These are phyloP conservation scores for Caenorhabditis sinica DNA, from an alignment of 2,888 invertebrate species.

Conservation along the genomic window DNA sequence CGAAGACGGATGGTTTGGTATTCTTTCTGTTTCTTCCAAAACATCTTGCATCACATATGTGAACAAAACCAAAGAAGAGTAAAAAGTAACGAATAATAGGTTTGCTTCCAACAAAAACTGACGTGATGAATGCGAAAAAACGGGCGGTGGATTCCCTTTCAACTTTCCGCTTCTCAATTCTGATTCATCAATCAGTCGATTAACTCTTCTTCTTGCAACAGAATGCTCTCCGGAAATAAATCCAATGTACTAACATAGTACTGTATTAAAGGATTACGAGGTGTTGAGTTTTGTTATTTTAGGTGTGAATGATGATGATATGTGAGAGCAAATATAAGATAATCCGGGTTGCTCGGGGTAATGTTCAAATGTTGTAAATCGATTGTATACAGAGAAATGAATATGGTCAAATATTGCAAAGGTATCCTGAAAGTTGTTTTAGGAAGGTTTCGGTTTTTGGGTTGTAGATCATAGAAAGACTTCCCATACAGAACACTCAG, in stretches of 20 bases:
- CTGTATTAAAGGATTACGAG: neutral
- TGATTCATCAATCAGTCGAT: constrained; percentile 35
- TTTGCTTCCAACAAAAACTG: constrained; percentile 40
- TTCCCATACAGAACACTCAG: too few species aligned
- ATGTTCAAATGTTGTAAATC: neutral
- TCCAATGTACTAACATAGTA: constrained; percentile 28
- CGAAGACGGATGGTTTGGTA: constrained; percentile 46
- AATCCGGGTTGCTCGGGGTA: neutral
- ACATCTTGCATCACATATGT: constrained; percentile 58
- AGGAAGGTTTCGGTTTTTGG: neutral
- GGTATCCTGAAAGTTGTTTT: neutral
- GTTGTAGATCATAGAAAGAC: too few species aligned
- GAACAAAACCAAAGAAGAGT: constrained; percentile 28
- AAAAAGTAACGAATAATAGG: constrained; percentile 35
- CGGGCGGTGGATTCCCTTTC: constrained; percentile 23
- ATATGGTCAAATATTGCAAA: neutral
- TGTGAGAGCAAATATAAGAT: neutral
- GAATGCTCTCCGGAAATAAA: constrained; percentile 20
- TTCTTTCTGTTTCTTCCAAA: constrained; percentile 1
- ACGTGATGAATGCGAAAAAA: constrained; percentile 45
- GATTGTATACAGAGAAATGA: neutral
- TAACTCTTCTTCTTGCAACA: constrained; percentile 8
- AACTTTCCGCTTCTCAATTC: constrained; percentile 19
- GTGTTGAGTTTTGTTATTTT: constrained; percentile 9
- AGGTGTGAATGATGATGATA: constrained; percentile 17